phyloP scores from a whole-genome alignment of 1,140 invertebrate genomes.

The Grapholita molesta region DNA sequence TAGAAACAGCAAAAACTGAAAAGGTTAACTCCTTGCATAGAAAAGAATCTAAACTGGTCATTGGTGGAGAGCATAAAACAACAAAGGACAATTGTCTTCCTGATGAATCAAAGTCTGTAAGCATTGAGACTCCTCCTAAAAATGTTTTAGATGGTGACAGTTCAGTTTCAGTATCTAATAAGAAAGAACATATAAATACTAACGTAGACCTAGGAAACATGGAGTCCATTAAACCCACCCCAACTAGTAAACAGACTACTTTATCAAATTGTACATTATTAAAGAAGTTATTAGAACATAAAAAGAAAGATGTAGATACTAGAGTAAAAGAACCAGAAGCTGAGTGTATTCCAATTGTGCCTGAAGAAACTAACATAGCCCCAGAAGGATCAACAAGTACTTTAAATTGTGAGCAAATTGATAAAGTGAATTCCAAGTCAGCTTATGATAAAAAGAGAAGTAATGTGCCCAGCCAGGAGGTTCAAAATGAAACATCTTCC shows the following conservation, averaged over 20 bases:
- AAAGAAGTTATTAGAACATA: slow-evolving; percentile 63
- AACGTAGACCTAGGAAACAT: neutral
- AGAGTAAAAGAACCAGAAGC: slow-evolving; percentile 32
- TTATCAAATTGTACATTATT: slow-evolving; percentile 58
- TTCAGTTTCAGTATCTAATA: neutral
- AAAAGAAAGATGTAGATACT: slow-evolving; percentile 42
- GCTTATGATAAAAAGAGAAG: slow-evolving; percentile 18
- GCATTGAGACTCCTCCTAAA: neutral
- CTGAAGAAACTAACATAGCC: slow-evolving; percentile 3
- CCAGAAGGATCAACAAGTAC: neutral
- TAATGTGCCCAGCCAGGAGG: slow-evolving; percentile 22
- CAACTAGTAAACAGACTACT: slow-evolving; percentile 30
- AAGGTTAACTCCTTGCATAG: neutral
- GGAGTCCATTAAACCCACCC: slow-evolving; percentile 20
- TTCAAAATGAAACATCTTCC: slow-evolving; percentile 24
- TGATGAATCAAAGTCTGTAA: neutral
- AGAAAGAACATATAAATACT: neutral
- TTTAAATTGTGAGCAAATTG: slow-evolving; percentile 10
- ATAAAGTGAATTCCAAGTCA: slow-evolving; percentile 20
- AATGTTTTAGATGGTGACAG: slow-evolving; percentile 1
- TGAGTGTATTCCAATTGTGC: slow-evolving; percentile 29
- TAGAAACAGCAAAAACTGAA: neutral
- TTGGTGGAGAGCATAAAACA: neutral
- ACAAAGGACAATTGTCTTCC: neutral
- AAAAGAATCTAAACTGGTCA: neutral